phyloP scores from a whole-genome alignment of 2,797 vertebrate species.

The Amblyraja radiata region DNA sequence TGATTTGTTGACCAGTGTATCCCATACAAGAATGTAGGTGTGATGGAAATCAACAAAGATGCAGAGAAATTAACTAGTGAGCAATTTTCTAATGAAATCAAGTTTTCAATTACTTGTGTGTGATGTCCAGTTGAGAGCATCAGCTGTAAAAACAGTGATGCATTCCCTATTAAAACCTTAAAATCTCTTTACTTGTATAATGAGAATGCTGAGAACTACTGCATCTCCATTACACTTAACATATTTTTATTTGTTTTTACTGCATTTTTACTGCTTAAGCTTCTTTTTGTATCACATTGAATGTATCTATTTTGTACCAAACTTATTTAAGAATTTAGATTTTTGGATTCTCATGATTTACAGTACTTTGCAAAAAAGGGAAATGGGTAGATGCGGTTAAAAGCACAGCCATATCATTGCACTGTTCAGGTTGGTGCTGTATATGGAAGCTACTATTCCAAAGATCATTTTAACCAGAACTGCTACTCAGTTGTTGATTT shows the following conservation, averaged over 20 bases:
- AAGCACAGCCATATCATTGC: constrained; percentile 27
- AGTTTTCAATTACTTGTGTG: background rate
- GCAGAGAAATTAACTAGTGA: too few relatives aligned
- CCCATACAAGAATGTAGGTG: background rate
- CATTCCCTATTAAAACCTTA: background rate
- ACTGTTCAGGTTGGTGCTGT: constrained; percentile 25
- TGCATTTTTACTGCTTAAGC: background rate
- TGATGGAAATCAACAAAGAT: background rate
- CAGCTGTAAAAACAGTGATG: background rate
- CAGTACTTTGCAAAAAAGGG: constrained; percentile 30
- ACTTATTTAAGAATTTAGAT: constrained; percentile 37
- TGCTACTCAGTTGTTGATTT: background rate
- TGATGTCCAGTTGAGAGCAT: background rate
- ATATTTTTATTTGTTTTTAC: background rate
- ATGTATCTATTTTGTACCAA: constrained; percentile 39
- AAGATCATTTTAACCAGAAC: background rate
- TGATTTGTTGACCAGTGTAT: background rate
- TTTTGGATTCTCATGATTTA: constrained; percentile 6
- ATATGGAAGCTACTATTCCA: constrained; percentile 3
- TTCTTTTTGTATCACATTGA: constrained; percentile 37
- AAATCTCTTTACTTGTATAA: background rate
- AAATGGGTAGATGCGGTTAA: constrained; percentile 31
- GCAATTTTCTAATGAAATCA: background rate
- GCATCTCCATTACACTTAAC: background rate
- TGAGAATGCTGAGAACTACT: background rate